Base-by-base conservation (phyloP, 1,140 invertebrate genomes). In the Centruroides vittatus region DNA sequence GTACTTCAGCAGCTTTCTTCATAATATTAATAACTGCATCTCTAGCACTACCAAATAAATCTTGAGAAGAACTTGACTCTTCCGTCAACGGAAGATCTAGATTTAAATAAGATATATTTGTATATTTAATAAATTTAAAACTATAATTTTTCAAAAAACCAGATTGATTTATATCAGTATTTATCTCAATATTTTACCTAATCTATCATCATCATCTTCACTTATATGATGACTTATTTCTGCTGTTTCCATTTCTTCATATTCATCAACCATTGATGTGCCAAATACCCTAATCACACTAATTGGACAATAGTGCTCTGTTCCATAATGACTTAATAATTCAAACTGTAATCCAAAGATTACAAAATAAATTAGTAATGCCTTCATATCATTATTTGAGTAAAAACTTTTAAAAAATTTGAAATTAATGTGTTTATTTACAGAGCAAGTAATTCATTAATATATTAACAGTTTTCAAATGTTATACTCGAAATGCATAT, bases 281-380 rank as follows among this genome's bases (percentile, higher is more conserved):
- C 93, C 93, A 72, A 88, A 95, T 5, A 92, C 86, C 49, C 88
- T 81, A 73, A 96, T 88, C 12, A 94, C 76, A 5, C 90, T 96
- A 54, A 99, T 80, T 0, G 96, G 95, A 74, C 97, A 99, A 71
- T 91, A 99, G 71, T 99, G 95, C 75, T 99, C 94, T 4, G 84
- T 84, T 10, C 94, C 93, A 71, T 98, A 91, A 74, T 98, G 89
- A 13, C 89, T 90, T 58, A 88, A 79, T 65, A 99, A 78, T 69
- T 98, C 93, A 1, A 96, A 68, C 73, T 77, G 64, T 50, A 67
- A 63, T 57, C 7, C 8, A 41, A 41, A 41, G 3, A 41, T 6
- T 41, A 41, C 8, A 23, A 23, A 23, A 23, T 23, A 23, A 23
- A 23, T 23, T 23, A 23, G 23, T 23, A 23, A 23, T 23, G 23